Evolutionary conservation across 2,888 invertebrate genomes (phyloP).

Genomic region (Malacosoma neustria): DNA sequence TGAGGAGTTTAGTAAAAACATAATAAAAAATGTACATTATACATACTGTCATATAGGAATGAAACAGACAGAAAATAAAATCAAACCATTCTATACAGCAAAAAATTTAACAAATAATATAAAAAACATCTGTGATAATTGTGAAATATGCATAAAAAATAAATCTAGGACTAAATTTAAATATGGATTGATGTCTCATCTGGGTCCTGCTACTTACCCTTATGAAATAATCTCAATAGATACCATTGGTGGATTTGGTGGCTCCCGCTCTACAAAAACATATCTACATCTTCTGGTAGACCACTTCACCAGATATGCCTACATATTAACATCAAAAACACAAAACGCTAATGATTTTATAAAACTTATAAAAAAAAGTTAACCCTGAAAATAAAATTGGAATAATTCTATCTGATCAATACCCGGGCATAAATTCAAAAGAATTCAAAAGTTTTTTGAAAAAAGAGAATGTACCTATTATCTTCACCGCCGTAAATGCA

Average conservation of each 20-base stretch:
- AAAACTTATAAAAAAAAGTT: conserved; percentile 8
- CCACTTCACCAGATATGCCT: conserved; percentile 17
- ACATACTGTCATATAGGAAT: conserved; percentile 15
- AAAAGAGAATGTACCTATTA: conserved; percentile 13
- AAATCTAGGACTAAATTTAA: conserved; percentile 14
- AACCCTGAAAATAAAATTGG: conserved; percentile 9
- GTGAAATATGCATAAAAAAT: too few relatives aligned
- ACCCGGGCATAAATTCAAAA: conserved; percentile 23
- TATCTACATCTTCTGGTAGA: conserved; percentile 16
- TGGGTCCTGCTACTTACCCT: conserved; percentile 14
- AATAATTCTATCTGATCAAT: conserved; percentile 17
- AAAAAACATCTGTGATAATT: neutral
- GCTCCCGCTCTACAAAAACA: conserved; percentile 17
- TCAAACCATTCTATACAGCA: conserved; percentile 11
- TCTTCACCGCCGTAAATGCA: conserved; percentile 27
- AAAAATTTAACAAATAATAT: conserved; percentile 14
- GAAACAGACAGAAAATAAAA: conserved; percentile 13
- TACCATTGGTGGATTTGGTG: conserved; percentile 18
- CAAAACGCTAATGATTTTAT: conserved; percentile 18
- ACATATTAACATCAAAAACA: conserved; percentile 14
- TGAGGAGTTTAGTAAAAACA: conserved; percentile 15
- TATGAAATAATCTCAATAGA: conserved; percentile 15
- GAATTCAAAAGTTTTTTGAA: conserved; percentile 14
- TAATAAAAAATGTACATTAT: conserved; percentile 14
- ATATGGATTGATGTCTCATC: conserved; percentile 17